Conservation (phyloP, 2,888 invertebrate species). For the Cheilosia grossa region DNA sequence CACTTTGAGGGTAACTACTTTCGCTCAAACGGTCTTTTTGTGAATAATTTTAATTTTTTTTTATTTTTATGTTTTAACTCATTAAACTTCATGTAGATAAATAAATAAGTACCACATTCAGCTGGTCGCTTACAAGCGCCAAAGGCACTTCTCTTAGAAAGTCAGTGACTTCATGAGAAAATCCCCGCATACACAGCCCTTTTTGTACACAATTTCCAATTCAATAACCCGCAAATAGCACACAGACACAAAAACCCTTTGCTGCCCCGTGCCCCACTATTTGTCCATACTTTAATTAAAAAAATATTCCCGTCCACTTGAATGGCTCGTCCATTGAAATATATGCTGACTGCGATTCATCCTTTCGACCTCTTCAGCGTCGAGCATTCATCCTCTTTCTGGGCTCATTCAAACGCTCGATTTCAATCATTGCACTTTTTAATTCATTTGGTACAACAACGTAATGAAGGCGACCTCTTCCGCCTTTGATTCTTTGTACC, state of each 20-base stretch:
- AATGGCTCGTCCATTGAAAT: conserved; percentile 43
- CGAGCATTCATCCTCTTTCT: conserved; percentile 7
- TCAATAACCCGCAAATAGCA: conserved; percentile 29
- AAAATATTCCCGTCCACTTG: conserved; percentile 40
- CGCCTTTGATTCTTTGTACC: conserved; percentile 28
- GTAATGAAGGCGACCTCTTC: conserved; percentile 32
- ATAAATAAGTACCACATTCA: neutral
- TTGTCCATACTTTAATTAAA: conserved; percentile 67
- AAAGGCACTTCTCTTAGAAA: conserved; percentile 11
- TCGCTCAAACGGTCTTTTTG: too few relatives aligned
- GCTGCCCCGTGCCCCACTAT: neutral
- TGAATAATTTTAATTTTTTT: too few relatives aligned
- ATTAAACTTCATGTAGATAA: too few relatives aligned
- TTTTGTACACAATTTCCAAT: conserved; percentile 20
- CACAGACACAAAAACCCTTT: conserved; percentile 24
- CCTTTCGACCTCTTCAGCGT: conserved; percentile 30
- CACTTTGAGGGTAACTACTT: too few relatives aligned
- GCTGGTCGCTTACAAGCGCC: neutral
- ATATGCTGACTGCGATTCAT: conserved; percentile 38
- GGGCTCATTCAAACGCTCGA: conserved; percentile 19
- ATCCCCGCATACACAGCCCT: neutral
- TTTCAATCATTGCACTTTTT: conserved; percentile 57
- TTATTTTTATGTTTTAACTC: too few relatives aligned
- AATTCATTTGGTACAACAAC: conserved; percentile 27
- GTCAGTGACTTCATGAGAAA: conserved; percentile 28